Evolutionary conservation across 2,113 vertebrate species (phyloP).

Genomic region (Regulus satrapa): DNA sequence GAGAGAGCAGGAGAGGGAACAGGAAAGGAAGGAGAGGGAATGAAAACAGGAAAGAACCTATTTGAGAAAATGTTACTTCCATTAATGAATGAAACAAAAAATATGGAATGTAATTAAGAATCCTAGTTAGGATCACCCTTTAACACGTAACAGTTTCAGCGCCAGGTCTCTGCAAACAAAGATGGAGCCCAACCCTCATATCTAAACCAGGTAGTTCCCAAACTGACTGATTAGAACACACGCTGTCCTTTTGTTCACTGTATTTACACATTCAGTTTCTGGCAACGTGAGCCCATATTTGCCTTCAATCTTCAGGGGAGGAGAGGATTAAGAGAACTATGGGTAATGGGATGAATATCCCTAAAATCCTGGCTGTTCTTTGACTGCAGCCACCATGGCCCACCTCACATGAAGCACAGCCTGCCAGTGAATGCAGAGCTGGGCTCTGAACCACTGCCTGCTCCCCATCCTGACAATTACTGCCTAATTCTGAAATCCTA

Average conservation of each 20-base stretch:
- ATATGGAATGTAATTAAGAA: background rate
- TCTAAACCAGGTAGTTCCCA: background rate
- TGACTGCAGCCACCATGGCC: background rate
- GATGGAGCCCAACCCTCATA: background rate
- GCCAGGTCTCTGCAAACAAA: background rate
- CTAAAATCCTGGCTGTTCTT: background rate
- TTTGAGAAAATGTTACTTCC: background rate
- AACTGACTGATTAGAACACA: background rate
- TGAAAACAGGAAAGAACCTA: background rate
- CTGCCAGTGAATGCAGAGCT: background rate
- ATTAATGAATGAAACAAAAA: background rate
- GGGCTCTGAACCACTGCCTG: background rate
- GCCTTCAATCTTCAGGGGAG: rapidly evolving
- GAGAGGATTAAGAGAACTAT: background rate
- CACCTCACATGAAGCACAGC: background rate
- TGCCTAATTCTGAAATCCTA: background rate
- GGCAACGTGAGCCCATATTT: background rate
- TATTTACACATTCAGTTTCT: background rate
- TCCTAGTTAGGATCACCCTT: background rate
- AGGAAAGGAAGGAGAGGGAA: background rate
- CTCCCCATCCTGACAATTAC: background rate
- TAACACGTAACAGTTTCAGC: rapidly evolving
- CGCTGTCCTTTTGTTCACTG: background rate
- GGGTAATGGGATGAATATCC: background rate
- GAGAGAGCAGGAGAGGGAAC: background rate